These are phyloP conservation scores for Amphipyra berbera DNA, from an alignment of 2,888 invertebrate genomes.

Conservation along the genomic window DNA sequence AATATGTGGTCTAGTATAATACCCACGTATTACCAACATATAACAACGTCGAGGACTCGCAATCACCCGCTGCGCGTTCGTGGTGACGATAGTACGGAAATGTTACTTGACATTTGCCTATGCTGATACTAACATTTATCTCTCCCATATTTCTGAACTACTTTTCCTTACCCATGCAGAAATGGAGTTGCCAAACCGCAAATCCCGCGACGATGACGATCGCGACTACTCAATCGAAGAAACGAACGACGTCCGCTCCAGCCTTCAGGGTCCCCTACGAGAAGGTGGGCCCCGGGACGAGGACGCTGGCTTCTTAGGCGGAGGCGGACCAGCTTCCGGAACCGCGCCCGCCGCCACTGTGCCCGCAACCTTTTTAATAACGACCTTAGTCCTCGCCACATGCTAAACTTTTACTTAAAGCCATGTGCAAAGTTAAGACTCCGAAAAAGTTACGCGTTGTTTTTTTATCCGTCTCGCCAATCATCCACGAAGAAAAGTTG, in stretches of 20 bases:
- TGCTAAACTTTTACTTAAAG: slow-evolving; percentile 80
- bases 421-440: slow-evolving; percentile 74
- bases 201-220: slow-evolving; percentile 86
- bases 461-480: slow-evolving; percentile 24
- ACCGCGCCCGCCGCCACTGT: slow-evolving; percentile 66
- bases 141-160: too few species aligned
- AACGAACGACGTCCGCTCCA: slow-evolving; percentile 90
- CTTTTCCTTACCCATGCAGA: slow-evolving; percentile 74
- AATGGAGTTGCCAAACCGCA: slow-evolving; percentile 91
- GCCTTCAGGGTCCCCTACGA: slow-evolving; percentile 91
- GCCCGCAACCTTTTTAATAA: slow-evolving; percentile 79
- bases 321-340: slow-evolving; percentile 72
- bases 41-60: too few species aligned
- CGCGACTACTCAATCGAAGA: slow-evolving; percentile 79
- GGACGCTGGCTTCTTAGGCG: slow-evolving; percentile 84
- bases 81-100: too few species aligned
- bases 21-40: too few species aligned
- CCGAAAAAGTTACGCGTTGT: slow-evolving; percentile 37
- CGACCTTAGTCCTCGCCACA: slow-evolving; percentile 74
- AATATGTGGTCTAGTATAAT: too few species aligned
- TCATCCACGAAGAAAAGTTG: not conserved
- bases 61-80: too few species aligned
- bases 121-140: too few species aligned
- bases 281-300: slow-evolving; percentile 89
- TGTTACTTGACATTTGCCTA: too few species aligned